Evolutionary conservation across 64 coral and sea anemone species (phyloP), one percentile per base, ranked within the genome.

Genomic region (Platygyra sinensis): DNA sequence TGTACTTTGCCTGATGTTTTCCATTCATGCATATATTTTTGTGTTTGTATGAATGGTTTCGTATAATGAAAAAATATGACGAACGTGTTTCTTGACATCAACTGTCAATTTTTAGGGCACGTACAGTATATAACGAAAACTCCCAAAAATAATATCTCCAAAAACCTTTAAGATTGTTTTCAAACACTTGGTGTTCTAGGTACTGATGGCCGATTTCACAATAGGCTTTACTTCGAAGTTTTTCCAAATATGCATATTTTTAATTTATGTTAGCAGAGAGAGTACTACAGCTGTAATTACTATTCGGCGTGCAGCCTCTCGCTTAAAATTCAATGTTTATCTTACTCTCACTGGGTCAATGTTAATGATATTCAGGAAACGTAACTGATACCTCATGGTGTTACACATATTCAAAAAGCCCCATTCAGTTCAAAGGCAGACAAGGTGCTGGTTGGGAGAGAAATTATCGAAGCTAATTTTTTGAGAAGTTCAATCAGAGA

Each of bases 291-390:
- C 20, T 69, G 65, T 69, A 69, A 69, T 69, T 69, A 69, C 65
- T 69, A 69, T 69, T 69, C 65, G 25, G 65, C 54, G 25, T n/a
- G 65, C 20, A 27, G 5, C 22, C 65, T 69, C 6, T 67, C 28
- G 52, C 57, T 60, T 18, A 61, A 61, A 80, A 80, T 80, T 80
- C 81, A 69, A 72, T 83, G 80, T 83, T 83, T 83, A 46, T 24
- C 63, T 51, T 15, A 71, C 81, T 19, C 63, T 85, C 25, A 16
- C 33, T 17, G 19, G 81, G 81, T 85, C 81, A 85, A 85, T 85
- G 81, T 85, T 85, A 85, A 85, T 85, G 63, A 83, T 85, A 85
- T 85, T 36, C 81, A 10, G 42, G 42, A 46, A 38, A 52, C 32
- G 63, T 69, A 67, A 71, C 19, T 71, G 19, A 19, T 36, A 24